phyloP scores from a whole-genome alignment of 2,888 invertebrate species.

The Geotrupes spiniger region DNA sequence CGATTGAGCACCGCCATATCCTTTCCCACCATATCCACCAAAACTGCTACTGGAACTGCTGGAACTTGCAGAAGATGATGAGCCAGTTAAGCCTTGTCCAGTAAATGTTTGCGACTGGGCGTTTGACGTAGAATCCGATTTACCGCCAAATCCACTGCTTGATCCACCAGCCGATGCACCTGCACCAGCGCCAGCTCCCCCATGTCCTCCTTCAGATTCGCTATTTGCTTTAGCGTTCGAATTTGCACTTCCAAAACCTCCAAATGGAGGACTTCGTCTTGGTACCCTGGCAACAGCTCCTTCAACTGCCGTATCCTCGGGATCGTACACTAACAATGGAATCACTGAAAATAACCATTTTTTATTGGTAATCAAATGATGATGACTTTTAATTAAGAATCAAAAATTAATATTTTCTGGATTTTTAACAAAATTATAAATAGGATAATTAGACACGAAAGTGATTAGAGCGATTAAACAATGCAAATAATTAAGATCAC shows the following conservation, averaged over 20 bases:
- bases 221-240: slow-evolving; percentile 2
- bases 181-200: slow-evolving; percentile 16
- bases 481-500: not conserved
- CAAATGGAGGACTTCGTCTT: too few species aligned
- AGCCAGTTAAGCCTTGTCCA: slow-evolving; percentile 17
- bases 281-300: slow-evolving; percentile 8
- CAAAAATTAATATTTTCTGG: too few species aligned
- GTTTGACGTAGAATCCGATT: slow-evolving; percentile 21
- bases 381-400: too few species aligned
- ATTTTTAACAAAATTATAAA: not conserved
- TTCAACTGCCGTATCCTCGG: slow-evolving; percentile 6
- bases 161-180: slow-evolving; percentile 13
- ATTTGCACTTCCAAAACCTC: not conserved
- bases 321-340: slow-evolving; percentile 5
- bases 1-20: slow-evolving; percentile 11
- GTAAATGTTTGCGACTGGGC: slow-evolving; percentile 20
- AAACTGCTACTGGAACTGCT: slow-evolving; percentile 19
- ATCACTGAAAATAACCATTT: slow-evolving; percentile 14
- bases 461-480: too few species aligned
- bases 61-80: slow-evolving; percentile 18
- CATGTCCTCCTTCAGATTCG: slow-evolving; percentile 4
- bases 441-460: too few species aligned
- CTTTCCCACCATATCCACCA: slow-evolving; percentile 11
- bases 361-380: too few species aligned
- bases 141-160: slow-evolving; percentile 16